Base-by-base conservation (phyloP, 2,888 invertebrate genomes). In the Xylota segnis region DNA sequence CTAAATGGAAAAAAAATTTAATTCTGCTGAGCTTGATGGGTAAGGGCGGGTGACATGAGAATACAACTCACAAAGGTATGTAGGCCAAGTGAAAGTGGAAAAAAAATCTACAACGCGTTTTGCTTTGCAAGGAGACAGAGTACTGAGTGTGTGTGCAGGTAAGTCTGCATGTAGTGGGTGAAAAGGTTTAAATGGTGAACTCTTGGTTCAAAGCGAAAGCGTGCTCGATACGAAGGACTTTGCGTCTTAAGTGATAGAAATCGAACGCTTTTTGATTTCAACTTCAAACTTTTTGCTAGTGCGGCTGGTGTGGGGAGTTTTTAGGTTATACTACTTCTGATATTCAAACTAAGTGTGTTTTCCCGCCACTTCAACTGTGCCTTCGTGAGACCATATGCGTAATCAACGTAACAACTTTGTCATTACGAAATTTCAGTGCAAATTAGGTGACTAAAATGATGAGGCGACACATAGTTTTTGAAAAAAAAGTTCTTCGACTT, bases 51-150 rank as follows among this genome's bases (percentile, higher is more conserved):
- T 61, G 63, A 34, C 18, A 71, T 23, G 47, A 29, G 47, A 29
- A 10, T 29, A 16, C n/a, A 56, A 52, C 14, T 23, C 34, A 59
- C 59, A 71, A 71, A 71, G 59, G 58, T 34, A 71, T 71, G 9
- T 71, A 59, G 71, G 71, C 71, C 71, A 71, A 71, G 71, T 71
- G 71, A 71, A 58, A 59, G 32, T 71, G 59, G 10, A 47, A 43
- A 43, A 43, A 68, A 18, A 56, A 29, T 68, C 40, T 56, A 52
- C 56, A 16, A 54, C 27, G 56, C 40, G 18, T 40, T 68, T 66
- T 34, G 18, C 50, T 34, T 47, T 65, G 47, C 10, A 47, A 50
- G 9, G 16, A 23, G 5, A 18, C n/a, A n/a, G n/a, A n/a, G n/a
- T n/a, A n/a, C n/a, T n/a, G 34, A 27, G n/a, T 56, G n/a, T 16